Evolutionary conservation across 2,888 invertebrate genomes (phyloP), one percentile per base, ranked within the genome.

Genomic region (Apocheima hispidaria): DNA sequence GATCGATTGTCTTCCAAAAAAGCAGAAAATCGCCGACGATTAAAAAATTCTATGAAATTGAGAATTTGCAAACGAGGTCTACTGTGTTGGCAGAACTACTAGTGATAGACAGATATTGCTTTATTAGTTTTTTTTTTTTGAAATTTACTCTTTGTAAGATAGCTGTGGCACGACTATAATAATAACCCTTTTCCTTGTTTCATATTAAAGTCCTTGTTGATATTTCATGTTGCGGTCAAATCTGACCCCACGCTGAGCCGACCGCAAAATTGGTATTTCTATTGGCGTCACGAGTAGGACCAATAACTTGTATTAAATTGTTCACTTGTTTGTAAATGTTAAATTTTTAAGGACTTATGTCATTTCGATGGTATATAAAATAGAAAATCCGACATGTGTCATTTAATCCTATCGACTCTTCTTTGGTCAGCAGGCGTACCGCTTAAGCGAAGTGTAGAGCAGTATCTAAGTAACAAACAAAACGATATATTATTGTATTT

Each of bases 371-470:
- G 46, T 23, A 52, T 55, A 16, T 40, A 52, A 61, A 51, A 50
- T 30, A 71, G 68, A 68, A 77, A 82, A 81, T 71, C 78, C 75
- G 62, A 82, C 82, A 82, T 80, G 75, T 83, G 81, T 67, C 70
- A 73, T 69, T 72, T 84, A 85, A 84, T 82, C 81, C 82, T 64
- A 69, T 70, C 65, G 75, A 71, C 72, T 74, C 74, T 76, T 74
- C 71, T 68, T 71, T 77, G 75, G 75, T 66, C 68, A 67, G 65
- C 60, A 61, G 63, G 59, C 67, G 65, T 69, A 70, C 72, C 43
- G n/a, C 51, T 4, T 46, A 9, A 33, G 12, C 23, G 4, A 16
- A 30, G 20, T 35, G 12, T 4, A 35, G 1, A 9, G 2, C 61
- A 62, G 61, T 48, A 18, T 12, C 14, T 14, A 35, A 56, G 20